Conservation (phyloP, 2,797 vertebrate species). For the Chiroxiphia lanceolata region DNA sequence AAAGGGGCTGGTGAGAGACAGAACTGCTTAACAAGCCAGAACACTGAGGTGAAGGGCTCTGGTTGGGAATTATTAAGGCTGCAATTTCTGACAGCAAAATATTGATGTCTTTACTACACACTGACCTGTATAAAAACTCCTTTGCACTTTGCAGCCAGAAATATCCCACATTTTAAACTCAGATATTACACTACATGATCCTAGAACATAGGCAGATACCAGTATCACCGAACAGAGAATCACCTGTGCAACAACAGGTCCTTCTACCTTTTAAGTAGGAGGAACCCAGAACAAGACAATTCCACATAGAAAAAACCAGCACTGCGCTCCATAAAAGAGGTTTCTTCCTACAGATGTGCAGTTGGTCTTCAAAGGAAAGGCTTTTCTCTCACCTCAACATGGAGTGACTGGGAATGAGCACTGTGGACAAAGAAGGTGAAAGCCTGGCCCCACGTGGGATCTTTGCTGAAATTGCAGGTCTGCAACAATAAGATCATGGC, state of each 20-base stretch:
- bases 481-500: conserved; percentile 52
- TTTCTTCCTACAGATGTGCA: not conserved
- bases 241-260: not conserved
- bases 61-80: not conserved
- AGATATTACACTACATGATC: not conserved
- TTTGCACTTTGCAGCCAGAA: not conserved
- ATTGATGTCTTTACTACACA: not conserved
- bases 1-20: not conserved
- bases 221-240: not conserved
- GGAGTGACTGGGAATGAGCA: conserved; percentile 82
- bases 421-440: conserved; percentile 92
- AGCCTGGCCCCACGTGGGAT: conserved; percentile 89
- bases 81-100: not conserved
- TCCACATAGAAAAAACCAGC: not conserved
- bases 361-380: not conserved
- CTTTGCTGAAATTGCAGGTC: conserved; percentile 83
- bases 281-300: not conserved
- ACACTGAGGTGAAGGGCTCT: not conserved
- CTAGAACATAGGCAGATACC: not conserved
- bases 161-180: not conserved
- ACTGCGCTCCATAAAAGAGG: not conserved
- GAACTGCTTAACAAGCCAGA: not conserved
- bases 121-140: not conserved
- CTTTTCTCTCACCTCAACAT: conserved; percentile 81
- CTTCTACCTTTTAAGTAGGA: not conserved